phyloP scores from a whole-genome alignment of 2,888 invertebrate genomes.

The Eristalis intricaria region DNA sequence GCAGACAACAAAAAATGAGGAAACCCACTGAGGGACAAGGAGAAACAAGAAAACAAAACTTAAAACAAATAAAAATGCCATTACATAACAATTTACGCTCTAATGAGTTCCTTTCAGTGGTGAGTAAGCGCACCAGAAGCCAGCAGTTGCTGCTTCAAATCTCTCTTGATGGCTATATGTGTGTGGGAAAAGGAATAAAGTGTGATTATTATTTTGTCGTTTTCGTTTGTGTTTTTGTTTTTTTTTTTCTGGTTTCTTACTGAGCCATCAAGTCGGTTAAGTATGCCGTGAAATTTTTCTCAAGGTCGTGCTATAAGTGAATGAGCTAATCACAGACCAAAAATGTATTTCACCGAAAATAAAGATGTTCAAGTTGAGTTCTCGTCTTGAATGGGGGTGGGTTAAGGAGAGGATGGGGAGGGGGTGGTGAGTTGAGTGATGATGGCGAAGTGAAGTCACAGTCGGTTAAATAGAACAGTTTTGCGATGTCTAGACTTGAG shows the following conservation, averaged over 20 bases:
- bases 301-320: constrained; percentile 34
- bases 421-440: not conserved
- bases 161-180: not conserved
- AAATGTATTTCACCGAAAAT: constrained; percentile 29
- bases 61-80: constrained; percentile 38
- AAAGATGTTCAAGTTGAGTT: constrained; percentile 4
- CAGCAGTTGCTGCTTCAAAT: constrained; percentile 34
- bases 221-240: too few relatives aligned
- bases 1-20: not conserved
- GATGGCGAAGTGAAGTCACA: not conserved
- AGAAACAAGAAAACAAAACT: constrained; percentile 19
- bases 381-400: not conserved
- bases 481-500: not conserved
- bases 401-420: not conserved
- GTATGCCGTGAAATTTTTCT: constrained; percentile 53
- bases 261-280: constrained; percentile 46
- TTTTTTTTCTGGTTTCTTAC: constrained; percentile 10
- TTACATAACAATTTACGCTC: constrained; percentile 65
- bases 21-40: not conserved
- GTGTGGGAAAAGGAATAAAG: constrained; percentile 53
- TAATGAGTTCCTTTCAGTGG: constrained; percentile 68
- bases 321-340: constrained; percentile 32
- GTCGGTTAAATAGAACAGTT: not conserved
- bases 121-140: constrained; percentile 60
- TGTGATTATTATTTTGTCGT: constrained; percentile 3